Evolutionary conservation across 2,888 invertebrate genomes (phyloP).

Genomic region (Diaperis boleti): DNA sequence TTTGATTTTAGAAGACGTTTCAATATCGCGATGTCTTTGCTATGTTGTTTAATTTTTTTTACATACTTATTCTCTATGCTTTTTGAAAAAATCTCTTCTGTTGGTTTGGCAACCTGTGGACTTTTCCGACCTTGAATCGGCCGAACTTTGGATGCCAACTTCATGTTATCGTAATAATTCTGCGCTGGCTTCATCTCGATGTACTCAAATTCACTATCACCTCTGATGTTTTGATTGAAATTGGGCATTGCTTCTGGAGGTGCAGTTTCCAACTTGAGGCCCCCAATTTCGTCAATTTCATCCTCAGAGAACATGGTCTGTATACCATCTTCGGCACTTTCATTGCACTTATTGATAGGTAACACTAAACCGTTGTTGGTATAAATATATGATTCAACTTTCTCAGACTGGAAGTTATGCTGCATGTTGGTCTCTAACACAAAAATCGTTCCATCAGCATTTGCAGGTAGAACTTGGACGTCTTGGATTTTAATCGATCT

Average conservation of each 20-base stretch:
- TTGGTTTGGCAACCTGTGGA: slow-evolving; percentile 1
- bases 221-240: not conserved
- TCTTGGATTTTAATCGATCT: slow-evolving; percentile 44
- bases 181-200: no score
- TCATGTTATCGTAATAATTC: slow-evolving; percentile 13
- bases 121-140: slow-evolving; percentile 2
- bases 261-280: not conserved
- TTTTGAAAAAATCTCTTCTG: slow-evolving; percentile 34
- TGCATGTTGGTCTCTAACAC: slow-evolving; percentile 60
- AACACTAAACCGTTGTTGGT: slow-evolving; percentile 59
- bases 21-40: slow-evolving; percentile 59
- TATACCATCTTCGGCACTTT: slow-evolving; percentile 10
- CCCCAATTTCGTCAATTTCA: slow-evolving; percentile 17
- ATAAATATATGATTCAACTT: slow-evolving; percentile 59
- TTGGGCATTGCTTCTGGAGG: no score
- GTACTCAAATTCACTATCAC: not conserved
- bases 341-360: slow-evolving; percentile 26
- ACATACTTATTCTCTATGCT: slow-evolving; percentile 54
- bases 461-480: slow-evolving; percentile 58
- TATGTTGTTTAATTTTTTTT: slow-evolving; percentile 58
- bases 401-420: slow-evolving; percentile 48
- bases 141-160: not conserved
- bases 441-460: slow-evolving; percentile 61
- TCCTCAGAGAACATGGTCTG: slow-evolving; percentile 11
- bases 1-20: slow-evolving; percentile 57